Evolutionary conservation across 2,797 vertebrate genomes (phyloP).

Genomic region (Morus bassanus): DNA sequence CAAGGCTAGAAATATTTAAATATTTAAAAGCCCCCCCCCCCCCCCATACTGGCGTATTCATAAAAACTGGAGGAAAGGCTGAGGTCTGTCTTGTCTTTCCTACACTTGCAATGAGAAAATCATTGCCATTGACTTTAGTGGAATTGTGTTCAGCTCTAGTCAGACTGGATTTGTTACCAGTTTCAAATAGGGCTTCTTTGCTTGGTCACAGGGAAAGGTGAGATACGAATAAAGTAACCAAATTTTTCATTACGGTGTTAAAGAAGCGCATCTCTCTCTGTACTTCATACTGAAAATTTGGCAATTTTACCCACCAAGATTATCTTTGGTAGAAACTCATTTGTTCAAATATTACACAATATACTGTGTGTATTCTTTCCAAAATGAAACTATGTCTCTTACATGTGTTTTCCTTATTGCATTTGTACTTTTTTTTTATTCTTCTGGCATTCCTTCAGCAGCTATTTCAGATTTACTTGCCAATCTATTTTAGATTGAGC

Average conservation of each 20-base stretch:
- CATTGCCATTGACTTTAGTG: neutral
- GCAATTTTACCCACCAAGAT: neutral
- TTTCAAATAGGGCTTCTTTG: neutral
- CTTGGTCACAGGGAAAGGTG: neutral
- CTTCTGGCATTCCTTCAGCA: slow-evolving; percentile 39
- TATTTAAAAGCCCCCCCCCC: neutral
- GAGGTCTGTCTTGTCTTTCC: neutral
- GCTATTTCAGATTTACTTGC: slow-evolving; percentile 59
- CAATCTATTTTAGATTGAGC: slow-evolving; percentile 46
- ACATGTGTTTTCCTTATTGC: slow-evolving; percentile 45
- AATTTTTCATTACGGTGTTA: neutral
- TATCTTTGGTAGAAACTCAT: slow-evolving; percentile 33
- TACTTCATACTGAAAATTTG: neutral
- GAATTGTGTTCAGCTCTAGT: neutral
- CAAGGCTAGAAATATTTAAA: neutral
- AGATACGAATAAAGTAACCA: neutral
- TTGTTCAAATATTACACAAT: slow-evolving; percentile 43
- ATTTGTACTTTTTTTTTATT: slow-evolving; percentile 13
- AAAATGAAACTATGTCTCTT: slow-evolving; percentile 50
- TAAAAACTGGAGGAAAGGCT: neutral
- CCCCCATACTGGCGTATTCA: neutral
- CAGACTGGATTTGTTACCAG: neutral
- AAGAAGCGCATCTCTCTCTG: neutral
- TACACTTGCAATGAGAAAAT: neutral
- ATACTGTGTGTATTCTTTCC: slow-evolving; percentile 5